Base-by-base conservation (phyloP, 2,888 invertebrate species). In the Pemphredon lugubris region DNA sequence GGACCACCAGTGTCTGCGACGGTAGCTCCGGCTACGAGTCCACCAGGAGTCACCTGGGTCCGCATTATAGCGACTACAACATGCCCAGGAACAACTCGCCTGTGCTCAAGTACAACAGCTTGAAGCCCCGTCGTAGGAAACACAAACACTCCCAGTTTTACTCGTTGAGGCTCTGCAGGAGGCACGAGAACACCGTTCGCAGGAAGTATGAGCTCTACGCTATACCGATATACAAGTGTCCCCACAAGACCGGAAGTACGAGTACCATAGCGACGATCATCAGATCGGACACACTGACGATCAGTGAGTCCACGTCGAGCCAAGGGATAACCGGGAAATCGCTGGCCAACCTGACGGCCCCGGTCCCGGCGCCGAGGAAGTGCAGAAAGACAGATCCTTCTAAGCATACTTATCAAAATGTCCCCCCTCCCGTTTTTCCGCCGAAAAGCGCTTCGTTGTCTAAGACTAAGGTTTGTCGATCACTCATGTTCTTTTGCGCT, bases 401-500 rank as follows among this genome's bases (percentile, higher is more conserved):
- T 50, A 86, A 87, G 75, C 92, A 91, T 80, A 91, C 90, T 32
- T 92, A 92, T 80, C 91, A 92, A 87, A 92, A 92, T 81, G 91
- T 92, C 65, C 92, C 92, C 53, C 86, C 90, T 61, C 91, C 91
- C 55, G 88, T 91, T 78, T 90, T 89, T 81, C 90, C 91, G 60
- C 70, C 82, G 83, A 83, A 79, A 79, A 83, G 83, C 70, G 72
- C 65, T 58, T 70, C 81, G 72, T 51, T 79, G 58, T 71, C 77
- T 67, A 80, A 79, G 60, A 70, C 79, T 67, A 84, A 88, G 88
- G 88, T 88, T 87, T 85, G 88, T 89, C 82, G 65, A 71, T 71
- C 67, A 79, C 73, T 84, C 75, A 74, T 84, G 61, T 76, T 73
- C 63, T 70, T 57, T 48, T 42, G 50, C 65, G 26, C 53, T 61